These are phyloP conservation scores for Hypena proboscidalis DNA, from an alignment of 2,888 invertebrate species.

Conservation along the genomic window DNA sequence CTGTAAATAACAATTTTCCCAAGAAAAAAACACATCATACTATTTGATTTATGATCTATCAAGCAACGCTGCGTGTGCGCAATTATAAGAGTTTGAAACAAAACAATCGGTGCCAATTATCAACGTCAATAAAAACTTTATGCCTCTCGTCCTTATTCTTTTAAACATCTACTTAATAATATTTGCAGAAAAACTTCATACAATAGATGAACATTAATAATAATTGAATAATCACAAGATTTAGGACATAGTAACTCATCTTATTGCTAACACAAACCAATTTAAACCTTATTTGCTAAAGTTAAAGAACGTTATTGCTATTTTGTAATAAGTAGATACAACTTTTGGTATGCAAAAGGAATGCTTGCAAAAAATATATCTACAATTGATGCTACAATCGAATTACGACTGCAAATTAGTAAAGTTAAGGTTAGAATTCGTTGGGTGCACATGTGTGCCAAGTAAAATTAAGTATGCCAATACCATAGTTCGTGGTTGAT, in stretches of 20 bases:
- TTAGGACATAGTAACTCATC: conserved; percentile 37
- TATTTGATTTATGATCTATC: conserved; percentile 7
- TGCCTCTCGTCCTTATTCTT: conserved; percentile 10
- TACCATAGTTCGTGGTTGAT: conserved; percentile 79
- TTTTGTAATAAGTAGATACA: conserved; percentile 4
- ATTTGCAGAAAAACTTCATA: conserved; percentile 29
- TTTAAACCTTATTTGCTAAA: conserved; percentile 15
- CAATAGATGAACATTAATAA: conserved; percentile 34
- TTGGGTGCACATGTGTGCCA: conserved; percentile 77
- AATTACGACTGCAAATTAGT: conserved; percentile 6
- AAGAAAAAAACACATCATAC: conserved; percentile 2
- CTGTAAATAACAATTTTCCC: neutral
- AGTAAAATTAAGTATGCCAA: conserved; percentile 82
- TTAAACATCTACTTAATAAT: conserved; percentile 17
- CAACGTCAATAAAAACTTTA: conserved; percentile 24
- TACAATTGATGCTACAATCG: conserved; percentile 1
- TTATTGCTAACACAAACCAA: neutral
- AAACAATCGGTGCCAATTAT: conserved; percentile 37
- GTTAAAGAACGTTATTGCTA: neutral
- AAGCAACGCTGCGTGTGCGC: conserved; percentile 9
- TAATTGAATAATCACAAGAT: conserved; percentile 33
- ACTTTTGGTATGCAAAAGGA: conserved; percentile 15
- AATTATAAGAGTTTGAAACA: conserved; percentile 12
- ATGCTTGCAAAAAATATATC: conserved; percentile 12
- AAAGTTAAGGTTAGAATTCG: conserved; percentile 25